A percentile compares a stretch with the other conserved stretches of the same genome.
phyloP scores from a whole-genome alignment of 1,140 invertebrate species.

The Pseudomyrmex concolor region DNA sequence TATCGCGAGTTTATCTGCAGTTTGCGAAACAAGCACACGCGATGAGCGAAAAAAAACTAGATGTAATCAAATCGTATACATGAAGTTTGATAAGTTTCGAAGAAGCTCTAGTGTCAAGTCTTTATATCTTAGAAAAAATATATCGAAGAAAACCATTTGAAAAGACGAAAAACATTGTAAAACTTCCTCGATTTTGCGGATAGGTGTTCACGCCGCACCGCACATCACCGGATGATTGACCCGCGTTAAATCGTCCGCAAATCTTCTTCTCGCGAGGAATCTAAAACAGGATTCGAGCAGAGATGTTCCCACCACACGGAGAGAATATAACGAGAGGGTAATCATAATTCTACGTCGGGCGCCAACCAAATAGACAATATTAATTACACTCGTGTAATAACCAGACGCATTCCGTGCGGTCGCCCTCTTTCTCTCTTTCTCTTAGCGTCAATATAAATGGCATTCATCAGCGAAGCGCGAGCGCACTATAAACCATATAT shows the following conservation, averaged over 20 bases:
- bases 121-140: too few species aligned
- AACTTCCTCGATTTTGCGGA: conserved; percentile 67
- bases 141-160: too few species aligned
- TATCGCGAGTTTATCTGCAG: conserved; percentile 1
- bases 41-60: background rate
- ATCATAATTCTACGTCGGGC: conserved; percentile 66
- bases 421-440: conserved; percentile 62
- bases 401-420: conserved; percentile 61
- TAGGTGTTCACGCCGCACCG: conserved; percentile 64
- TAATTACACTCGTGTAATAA: conserved; percentile 83
- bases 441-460: conserved; percentile 77
- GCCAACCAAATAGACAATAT: conserved; percentile 77
- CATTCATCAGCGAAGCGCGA: conserved; percentile 78
- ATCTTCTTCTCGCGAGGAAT: conserved; percentile 45
- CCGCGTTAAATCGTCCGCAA: conserved; percentile 78
- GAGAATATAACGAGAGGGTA: conserved; percentile 65
- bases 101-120: too few species aligned
- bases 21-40: conserved; percentile 21
- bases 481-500: conserved; percentile 78
- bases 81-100: background rate
- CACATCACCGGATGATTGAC: conserved; percentile 71
- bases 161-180: conserved; percentile 6
- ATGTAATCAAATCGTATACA: background rate
- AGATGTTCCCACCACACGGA: background rate
- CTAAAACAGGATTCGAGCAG: background rate